phyloP scores from a whole-genome alignment of 2,113 vertebrate species.

The Hydrochoerus hydrochaeris region DNA sequence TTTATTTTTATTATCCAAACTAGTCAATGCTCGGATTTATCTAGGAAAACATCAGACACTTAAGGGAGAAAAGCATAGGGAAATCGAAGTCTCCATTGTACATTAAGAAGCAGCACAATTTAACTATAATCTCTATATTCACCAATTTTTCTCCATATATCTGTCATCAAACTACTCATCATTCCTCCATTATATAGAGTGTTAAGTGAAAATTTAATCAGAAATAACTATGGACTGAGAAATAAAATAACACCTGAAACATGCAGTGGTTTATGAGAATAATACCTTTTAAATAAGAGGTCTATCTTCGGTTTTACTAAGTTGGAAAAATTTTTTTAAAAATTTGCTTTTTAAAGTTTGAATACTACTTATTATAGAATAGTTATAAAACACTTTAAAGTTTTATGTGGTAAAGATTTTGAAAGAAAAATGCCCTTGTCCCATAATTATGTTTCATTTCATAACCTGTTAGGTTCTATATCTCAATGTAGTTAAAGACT shows the following conservation, averaged over 20 bases:
- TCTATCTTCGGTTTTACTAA: constrained; percentile 9
- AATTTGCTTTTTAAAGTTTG: constrained; percentile 51
- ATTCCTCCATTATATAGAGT: neutral
- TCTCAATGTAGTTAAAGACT: constrained; percentile 59
- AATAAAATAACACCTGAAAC: neutral
- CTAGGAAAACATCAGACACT: neutral
- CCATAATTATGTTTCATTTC: constrained; percentile 69
- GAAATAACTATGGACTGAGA: neutral
- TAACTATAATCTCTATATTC: neutral
- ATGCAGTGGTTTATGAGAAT: neutral
- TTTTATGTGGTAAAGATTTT: constrained; percentile 57
- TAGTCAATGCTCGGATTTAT: neutral
- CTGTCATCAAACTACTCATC: neutral
- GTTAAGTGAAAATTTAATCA: neutral
- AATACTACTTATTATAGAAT: constrained; percentile 35
- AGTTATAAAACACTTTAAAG: constrained; percentile 65
- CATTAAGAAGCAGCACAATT: neutral
- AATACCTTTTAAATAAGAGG: neutral
- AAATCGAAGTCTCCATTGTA: neutral
- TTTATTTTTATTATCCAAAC: neutral
- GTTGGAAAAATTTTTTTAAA: constrained; percentile 31
- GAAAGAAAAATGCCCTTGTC: constrained; percentile 70
- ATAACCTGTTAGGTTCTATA: constrained; percentile 63
- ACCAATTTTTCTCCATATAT: neutral
- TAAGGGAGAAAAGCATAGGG: neutral